Percentiles rank a stretch among this genome's conserved stretches.
These are phyloP conservation scores for Drosophila emarginata DNA, from an alignment of 2,888 invertebrate genomes.

Conservation along the genomic window DNA sequence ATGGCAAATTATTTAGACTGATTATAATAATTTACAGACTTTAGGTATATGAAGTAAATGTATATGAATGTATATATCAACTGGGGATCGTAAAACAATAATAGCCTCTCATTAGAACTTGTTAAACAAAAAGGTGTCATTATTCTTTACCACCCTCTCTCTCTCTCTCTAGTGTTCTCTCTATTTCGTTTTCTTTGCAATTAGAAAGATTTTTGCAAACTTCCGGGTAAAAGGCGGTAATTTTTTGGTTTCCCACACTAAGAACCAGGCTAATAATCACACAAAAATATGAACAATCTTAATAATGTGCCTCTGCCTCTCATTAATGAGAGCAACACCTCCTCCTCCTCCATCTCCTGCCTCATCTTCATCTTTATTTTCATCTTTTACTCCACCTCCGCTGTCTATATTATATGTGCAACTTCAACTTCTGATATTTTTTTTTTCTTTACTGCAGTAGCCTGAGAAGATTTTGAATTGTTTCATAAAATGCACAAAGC, in stretches of 20 bases:
- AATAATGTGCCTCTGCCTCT: conserved; percentile 47
- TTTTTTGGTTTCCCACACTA: conserved; percentile 58
- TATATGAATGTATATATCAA: no score
- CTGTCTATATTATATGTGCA: no score
- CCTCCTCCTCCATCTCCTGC: conserved; percentile 14
- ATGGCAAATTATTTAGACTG: no score
- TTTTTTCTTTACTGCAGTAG: conserved; percentile 33
- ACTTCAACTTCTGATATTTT: background rate
- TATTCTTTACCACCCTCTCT: no score
- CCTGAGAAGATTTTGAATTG: conserved; percentile 75
- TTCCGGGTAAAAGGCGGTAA: conserved; percentile 3
- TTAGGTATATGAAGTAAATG: no score
- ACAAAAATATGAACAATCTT: conserved; percentile 57
- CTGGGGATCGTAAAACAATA: background rate
- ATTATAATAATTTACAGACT: no score
- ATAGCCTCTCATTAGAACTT: background rate
- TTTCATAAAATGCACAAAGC: conserved; percentile 73
- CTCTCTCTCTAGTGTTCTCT: background rate
- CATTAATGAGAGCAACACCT: conserved; percentile 66
- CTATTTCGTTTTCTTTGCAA: background rate
- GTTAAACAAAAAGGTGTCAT: background rate
- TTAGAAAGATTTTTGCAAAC: conserved; percentile 8
- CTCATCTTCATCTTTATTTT: no score
- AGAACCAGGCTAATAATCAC: conserved; percentile 69
- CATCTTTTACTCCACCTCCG: no score